Evolutionary conservation across 2,888 invertebrate species (phyloP).

Genomic region (Cremastinae sp.): DNA sequence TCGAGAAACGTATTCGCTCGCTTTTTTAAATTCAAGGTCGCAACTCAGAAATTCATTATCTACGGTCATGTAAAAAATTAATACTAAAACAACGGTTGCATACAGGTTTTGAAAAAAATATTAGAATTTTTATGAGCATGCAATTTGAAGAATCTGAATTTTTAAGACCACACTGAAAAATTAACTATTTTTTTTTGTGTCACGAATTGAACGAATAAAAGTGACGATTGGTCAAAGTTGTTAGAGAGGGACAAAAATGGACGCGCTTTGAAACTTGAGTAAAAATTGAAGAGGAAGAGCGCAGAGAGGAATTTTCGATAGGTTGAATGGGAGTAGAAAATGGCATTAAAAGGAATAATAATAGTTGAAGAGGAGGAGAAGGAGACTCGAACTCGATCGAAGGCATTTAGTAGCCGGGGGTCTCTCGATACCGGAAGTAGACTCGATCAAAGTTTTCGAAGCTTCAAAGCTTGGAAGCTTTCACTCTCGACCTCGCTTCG

Average conservation of each 20-base stretch:
- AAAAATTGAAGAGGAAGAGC: constrained; percentile 37
- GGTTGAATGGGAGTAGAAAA: constrained; percentile 26
- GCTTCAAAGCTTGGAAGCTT: constrained; percentile 49
- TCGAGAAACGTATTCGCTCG: neutral
- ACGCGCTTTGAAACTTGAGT: constrained; percentile 40
- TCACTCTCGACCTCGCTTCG: constrained; percentile 27
- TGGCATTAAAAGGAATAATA: constrained; percentile 35
- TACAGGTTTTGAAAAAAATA: no score
- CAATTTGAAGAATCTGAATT: no score
- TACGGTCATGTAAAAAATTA: neutral
- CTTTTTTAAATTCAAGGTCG: no score
- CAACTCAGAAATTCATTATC: no score
- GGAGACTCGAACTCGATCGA: constrained; percentile 8
- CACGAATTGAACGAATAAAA: no score
- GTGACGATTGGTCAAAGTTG: no score
- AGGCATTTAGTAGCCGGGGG: constrained; percentile 35
- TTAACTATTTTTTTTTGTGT: no score
- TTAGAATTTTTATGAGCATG: no score
- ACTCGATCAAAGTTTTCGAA: constrained; percentile 49
- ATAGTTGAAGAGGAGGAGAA: neutral
- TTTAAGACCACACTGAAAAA: no score
- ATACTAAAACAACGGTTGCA: constrained; percentile 16
- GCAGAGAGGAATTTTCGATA: constrained; percentile 49
- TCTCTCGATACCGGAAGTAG: neutral
- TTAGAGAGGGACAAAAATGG: neutral